Conservation (phyloP, 2,113 vertebrate genomes). For the Callocephalon fimbriatum region DNA sequence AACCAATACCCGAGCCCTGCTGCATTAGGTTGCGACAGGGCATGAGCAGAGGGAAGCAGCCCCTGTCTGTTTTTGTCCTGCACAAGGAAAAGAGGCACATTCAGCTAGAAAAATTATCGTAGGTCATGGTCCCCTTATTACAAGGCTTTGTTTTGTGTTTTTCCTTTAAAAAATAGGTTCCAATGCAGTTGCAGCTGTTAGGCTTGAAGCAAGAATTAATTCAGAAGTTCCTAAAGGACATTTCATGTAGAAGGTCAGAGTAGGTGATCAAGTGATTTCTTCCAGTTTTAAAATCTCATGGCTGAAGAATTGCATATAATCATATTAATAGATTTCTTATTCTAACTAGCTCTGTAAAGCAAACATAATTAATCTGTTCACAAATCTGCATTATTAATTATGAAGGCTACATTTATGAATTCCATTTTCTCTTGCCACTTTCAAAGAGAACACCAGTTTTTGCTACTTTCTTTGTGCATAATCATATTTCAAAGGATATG, state of each 20-base stretch:
- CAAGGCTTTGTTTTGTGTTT: neutral
- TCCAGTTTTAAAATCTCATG: neutral
- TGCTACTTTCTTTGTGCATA: neutral
- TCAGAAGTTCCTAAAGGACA: neutral
- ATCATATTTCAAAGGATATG: neutral
- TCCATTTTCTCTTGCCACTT: neutral
- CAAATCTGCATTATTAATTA: neutral
- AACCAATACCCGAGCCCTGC: neutral
- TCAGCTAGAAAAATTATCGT: neutral
- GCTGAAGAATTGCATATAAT: neutral
- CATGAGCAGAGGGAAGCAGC: neutral
- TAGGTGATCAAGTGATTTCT: neutral
- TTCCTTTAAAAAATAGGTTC: neutral
- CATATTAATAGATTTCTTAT: neutral
- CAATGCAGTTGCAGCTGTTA: neutral
- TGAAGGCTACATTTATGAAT: neutral
- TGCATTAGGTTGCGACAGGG: neutral
- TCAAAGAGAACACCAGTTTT: neutral
- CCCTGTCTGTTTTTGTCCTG: neutral
- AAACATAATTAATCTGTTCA: neutral
- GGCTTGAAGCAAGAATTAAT: neutral
- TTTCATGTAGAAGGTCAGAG: neutral
- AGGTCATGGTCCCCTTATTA: neutral
- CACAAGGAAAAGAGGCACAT: neutral
- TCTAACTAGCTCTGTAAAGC: neutral